phyloP scores from a whole-genome alignment of 2,888 invertebrate species.

The Orgyia antiqua region DNA sequence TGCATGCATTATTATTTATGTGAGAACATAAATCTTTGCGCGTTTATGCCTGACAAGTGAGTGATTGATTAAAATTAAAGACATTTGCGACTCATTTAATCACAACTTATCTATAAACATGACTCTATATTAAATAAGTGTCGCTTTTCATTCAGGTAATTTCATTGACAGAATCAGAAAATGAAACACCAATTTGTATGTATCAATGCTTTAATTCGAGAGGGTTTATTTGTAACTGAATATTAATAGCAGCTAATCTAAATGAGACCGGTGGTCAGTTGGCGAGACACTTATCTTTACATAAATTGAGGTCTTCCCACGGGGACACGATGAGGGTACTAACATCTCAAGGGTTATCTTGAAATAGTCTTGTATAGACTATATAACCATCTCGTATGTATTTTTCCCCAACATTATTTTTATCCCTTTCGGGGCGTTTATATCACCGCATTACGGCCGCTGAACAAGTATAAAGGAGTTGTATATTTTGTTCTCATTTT shows the following conservation, averaged over 20 bases:
- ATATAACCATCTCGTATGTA: conserved; percentile 33
- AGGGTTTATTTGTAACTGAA: conserved; percentile 15
- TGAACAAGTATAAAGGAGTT: conserved; percentile 17
- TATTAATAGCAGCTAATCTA: conserved; percentile 26
- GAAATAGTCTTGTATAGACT: conserved; percentile 42
- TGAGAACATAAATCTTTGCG: too few relatives aligned
- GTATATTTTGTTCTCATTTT: conserved; percentile 4
- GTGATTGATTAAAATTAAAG: too few relatives aligned
- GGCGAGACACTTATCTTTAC: conserved; percentile 33
- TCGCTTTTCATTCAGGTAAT: conserved; percentile 6
- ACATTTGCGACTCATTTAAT: too few relatives aligned
- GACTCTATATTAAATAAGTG: conserved; percentile 2
- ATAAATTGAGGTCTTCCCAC: conserved; percentile 39
- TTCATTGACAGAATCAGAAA: conserved; percentile 11
- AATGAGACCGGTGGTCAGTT: conserved; percentile 38
- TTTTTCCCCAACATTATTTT: conserved; percentile 27
- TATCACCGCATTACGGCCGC: conserved; percentile 19
- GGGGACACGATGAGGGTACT: conserved; percentile 28
- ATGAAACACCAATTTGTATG: conserved; percentile 13
- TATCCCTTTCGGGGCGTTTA: conserved; percentile 18
- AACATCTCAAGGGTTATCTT: conserved; percentile 44
- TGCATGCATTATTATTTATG: not conserved
- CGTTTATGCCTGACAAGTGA: too few relatives aligned
- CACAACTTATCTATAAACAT: conserved; percentile 4
- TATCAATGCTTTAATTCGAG: conserved; percentile 16